Base-by-base conservation (phyloP, 2,888 invertebrate species). In the Tenthredo notha region DNA sequence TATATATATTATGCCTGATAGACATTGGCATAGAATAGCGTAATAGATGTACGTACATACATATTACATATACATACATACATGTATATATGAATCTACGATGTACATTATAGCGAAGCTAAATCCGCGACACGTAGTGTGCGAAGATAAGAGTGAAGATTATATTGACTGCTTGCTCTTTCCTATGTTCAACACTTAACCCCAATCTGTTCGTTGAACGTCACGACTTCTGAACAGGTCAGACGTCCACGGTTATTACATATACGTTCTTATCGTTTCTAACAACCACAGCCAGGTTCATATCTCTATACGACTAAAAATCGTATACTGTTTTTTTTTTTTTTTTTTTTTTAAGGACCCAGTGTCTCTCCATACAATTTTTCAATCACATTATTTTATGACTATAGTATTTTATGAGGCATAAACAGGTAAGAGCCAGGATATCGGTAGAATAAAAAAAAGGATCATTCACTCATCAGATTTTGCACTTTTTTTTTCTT, bases 101-200 rank as follows among this genome's bases (percentile, higher is more conserved):
- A 77, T 25, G 29, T 77, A 54, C 77, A 15, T 5, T 67, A 25
- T 21, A 43, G 18, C 15, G 54, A 29, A 18, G 77, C 54, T 47
- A 77, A 77, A 77, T 47, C 54, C 77, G 50, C 7, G 47, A 54
- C 77, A 77, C 77, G 77, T 77, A 77, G 77, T 29, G 29, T 67
- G 50, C 47, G 83, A 80, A 65, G 83, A 83, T 83, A 83, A 67
- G 67, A 83, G 50, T 12, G 47, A 83, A 83, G 84, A 86, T 82
- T 84, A 85, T 85, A 87, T 85, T 85, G 86, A 86, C 85, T 86
- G 85, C 86, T 84, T 85, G 72, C 83, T 87, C 58, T 85, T 85
- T 87, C 85, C 75, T 83, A 61, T 80, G 84, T 84, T 67, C 80
- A 70, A 84, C 77, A 87, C 87, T 87, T 87, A 86, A 87, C 87